A percentile compares a stretch with the other conserved stretches of the same genome.
phyloP scores from a whole-genome alignment of 2,797 vertebrate genomes.

The Rachycentron canadum region DNA sequence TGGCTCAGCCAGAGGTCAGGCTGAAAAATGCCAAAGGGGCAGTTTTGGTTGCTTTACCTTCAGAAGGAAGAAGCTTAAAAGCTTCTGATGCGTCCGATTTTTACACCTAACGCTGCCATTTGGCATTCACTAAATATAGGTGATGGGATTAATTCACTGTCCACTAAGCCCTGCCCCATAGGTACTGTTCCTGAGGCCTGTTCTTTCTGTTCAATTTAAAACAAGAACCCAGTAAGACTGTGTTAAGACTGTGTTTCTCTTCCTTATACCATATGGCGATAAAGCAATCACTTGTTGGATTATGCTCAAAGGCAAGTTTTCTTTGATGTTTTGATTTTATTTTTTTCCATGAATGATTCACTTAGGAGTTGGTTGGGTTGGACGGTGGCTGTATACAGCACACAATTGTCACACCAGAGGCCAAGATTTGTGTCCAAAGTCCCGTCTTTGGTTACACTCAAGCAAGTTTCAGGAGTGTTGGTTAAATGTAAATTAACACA shows the following conservation, averaged over 20 bases:
- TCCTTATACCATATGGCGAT: too few species aligned
- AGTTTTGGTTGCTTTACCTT: constrained; percentile 26
- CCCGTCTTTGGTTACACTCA: too few species aligned
- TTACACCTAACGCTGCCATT: constrained; percentile 27
- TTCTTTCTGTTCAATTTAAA: not conserved
- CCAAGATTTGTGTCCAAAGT: too few species aligned
- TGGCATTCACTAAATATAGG: constrained; percentile 25
- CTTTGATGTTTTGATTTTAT: too few species aligned
- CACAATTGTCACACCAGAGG: too few species aligned
- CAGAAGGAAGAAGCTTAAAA: constrained; percentile 28
- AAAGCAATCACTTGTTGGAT: too few species aligned
- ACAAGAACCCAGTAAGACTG: not conserved
- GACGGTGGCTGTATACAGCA: too few species aligned
- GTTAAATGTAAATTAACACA: too few species aligned
- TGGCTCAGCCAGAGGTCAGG: not conserved
- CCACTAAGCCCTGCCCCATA: not conserved
- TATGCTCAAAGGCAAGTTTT: too few species aligned
- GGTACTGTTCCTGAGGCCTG: not conserved
- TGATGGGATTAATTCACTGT: constrained; percentile 11
- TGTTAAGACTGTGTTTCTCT: not conserved
- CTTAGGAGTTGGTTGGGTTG: too few species aligned
- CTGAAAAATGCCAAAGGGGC: constrained; percentile 27
- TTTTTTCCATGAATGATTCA: too few species aligned
- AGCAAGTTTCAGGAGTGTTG: too few species aligned
- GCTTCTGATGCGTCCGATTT: constrained; percentile 38